phyloP scores from a whole-genome alignment of 2,797 vertebrate genomes.

The Gymnothorax javanicus region DNA sequence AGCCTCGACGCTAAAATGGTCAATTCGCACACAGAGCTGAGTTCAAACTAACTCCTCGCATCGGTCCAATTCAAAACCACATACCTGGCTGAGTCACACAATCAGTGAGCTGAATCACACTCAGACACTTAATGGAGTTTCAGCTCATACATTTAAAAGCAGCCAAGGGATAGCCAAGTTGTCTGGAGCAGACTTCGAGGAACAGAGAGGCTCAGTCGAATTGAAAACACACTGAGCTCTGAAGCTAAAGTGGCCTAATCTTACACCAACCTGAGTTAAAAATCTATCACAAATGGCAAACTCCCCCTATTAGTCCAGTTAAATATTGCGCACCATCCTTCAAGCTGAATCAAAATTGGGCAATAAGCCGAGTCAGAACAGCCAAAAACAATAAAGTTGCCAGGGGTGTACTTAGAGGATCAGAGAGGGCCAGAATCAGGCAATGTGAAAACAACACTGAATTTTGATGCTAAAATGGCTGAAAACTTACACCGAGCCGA shows the following conservation, averaged over 20 bases:
- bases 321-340: too few species aligned
- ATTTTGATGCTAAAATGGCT: too few species aligned
- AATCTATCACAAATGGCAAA: too few species aligned
- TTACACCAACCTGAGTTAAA: too few species aligned
- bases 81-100: too few species aligned
- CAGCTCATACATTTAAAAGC: not conserved
- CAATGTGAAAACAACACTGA: too few species aligned
- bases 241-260: too few species aligned
- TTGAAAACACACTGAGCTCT: too few species aligned
- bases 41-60: not conserved
- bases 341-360: not conserved
- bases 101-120: too few species aligned
- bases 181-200: not conserved
- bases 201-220: not conserved
- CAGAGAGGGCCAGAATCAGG: too few species aligned
- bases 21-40: not conserved
- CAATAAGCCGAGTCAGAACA: not conserved
- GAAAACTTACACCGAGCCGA: too few species aligned
- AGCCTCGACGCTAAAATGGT: not conserved
- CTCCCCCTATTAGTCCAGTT: too few species aligned
- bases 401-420: not conserved
- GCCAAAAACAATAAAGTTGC: not conserved
- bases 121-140: not conserved
- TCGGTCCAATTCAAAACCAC: not conserved
- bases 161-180: not conserved